Evolutionary conservation across 2,113 vertebrate genomes (phyloP), one percentile per base, ranked within the genome.

Genomic region (Helogale parvula): DNA sequence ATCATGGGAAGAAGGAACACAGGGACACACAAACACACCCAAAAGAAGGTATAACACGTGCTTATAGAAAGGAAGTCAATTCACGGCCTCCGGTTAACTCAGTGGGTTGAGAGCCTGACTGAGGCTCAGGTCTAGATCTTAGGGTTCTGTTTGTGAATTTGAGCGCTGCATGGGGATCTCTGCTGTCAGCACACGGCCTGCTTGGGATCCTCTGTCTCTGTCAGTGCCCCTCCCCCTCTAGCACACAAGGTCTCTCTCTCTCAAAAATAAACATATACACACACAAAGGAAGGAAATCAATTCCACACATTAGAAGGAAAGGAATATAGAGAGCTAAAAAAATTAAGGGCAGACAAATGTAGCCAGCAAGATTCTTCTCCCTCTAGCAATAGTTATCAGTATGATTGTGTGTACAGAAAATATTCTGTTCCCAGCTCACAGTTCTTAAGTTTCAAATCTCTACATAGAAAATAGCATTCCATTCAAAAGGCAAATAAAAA

Each of bases 401-500:
- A 17, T 69, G 9, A 76, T 95, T 93, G 16, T 85, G 92, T 45
- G 5, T 65, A 54, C 17, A 95, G 21, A 92, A 92, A 83, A 47
- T 29, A 66, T 23, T 84, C 13, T 29, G 84, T 83, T 60, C 11
- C 41, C 2, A 63, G 5, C 4, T 88, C 11, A 33, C 6, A 54
- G n/a, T 41, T 95, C 47, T 92, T 5, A 96, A 83, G 5, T 83
- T 84, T 91, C 19, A 82, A 94, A 91, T 81, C 14, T 47, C 81
- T 3, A n/a, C 38, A 88, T 7, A 91, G 79, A 90, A 29, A 1
- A 83, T 69, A 83, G 1, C 7, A 27, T 82, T 69, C 10, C 83
- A 31, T 92, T 47, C 8, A 65, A 72, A 83, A 41, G 17, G 38
- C 45, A 83, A 94, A 77, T 38, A 87, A 77, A 68, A 87, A n/a